Base-by-base conservation (phyloP, 2,113 vertebrate genomes). In the Syngnathus scovelli region DNA sequence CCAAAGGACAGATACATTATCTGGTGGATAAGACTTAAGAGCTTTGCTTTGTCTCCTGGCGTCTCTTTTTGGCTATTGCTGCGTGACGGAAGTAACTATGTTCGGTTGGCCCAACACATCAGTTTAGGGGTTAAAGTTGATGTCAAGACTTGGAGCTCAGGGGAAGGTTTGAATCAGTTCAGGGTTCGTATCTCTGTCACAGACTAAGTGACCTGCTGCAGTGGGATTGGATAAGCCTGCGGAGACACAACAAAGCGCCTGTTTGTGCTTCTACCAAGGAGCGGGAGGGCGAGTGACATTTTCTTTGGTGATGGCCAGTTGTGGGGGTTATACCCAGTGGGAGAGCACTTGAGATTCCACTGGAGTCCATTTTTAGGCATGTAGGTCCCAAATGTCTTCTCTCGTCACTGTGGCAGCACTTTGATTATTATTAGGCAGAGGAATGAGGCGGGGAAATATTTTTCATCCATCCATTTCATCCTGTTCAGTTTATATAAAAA, bases 361-460 rank as follows among this genome's bases (percentile, higher is more conserved):
- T 10, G 33, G 75, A 68, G 62, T 75, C 77, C 76, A 74, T 86
- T 82, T 85, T 83, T 72, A 77, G 75, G 10, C 41, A 70, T 58
- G 62, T 68, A 72, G 84, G 74, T 70, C 52, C 67, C 55, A 36
- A 36, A 58, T 58, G 55, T 77, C 70, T 68, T 44, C 54, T 71
- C 43, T 54, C 69, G 48, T 65, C 41, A 67, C 51, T 77, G 68
- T 80, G 27, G 27, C 27, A 33, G 27, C 27, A 33, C 27, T 33
- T 3, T 3, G 27, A 33, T 33, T 33, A 33, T 33, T 33, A 33
- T 33, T 33, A 33, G 27, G 27, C 1, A 33, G 27, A 33, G 27
- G 27, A 33, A 33, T 3, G 27, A 33, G 27, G 27, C 27, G 27
- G 27, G 27, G 27, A 33, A 33, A 33, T 33, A 33, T 33, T 33